Evolutionary conservation across 2,113 vertebrate genomes (phyloP), one percentile per base, ranked within the genome.

Genomic region (Vidua chalybeata): DNA sequence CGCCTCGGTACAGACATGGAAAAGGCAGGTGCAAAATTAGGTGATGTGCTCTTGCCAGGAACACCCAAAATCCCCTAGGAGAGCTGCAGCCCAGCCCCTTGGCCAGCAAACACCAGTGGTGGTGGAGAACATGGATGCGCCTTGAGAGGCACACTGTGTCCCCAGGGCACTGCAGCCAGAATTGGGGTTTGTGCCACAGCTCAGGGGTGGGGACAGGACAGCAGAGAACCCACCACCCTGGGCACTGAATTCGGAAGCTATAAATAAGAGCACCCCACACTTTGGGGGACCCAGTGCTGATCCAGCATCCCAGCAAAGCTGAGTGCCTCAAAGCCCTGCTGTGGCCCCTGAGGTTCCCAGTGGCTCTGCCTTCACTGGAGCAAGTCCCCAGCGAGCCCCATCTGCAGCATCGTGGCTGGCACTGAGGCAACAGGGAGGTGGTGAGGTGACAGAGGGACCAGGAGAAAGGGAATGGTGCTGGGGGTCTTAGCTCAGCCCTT

Each of bases 11-110:
- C 43, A 31, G 82, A 37, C 27, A 63, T 35, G 52, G 83, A 75
- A 81, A 93, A 90, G 92, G 94, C 64, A 95, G 88, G 55, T 88
- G 85, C 48, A 56, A 91, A 90, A 74, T 87, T 9, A 69, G 62
- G 82, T 80, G 78, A 81, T 0, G 27, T 77, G 79, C 78, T 77
- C 79, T 67, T 84, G 52, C 72, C 39, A 71, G 72, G 79, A 94
- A 82, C 64, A 80, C 39, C 61, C 39, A 26, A 92, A 88, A 64
- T 61, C 17, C 61, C 45, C 31, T 9, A 18, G 24, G 31, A 49
- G 64, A 77, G 43, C 64, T 74, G 72, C 66, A 95, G 85, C 80
- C 52, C 58, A 90, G 83, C 17, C 58, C 55, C 37, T 26, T 0
- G 1, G 52, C 48, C 68, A 89, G 84, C 46, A 73, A 87, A 87